Percentiles rank a stretch among this genome's conserved stretches.
Evolutionary conservation across 2,797 vertebrate genomes (phyloP).

Genomic region (Pelochelys cantorii): DNA sequence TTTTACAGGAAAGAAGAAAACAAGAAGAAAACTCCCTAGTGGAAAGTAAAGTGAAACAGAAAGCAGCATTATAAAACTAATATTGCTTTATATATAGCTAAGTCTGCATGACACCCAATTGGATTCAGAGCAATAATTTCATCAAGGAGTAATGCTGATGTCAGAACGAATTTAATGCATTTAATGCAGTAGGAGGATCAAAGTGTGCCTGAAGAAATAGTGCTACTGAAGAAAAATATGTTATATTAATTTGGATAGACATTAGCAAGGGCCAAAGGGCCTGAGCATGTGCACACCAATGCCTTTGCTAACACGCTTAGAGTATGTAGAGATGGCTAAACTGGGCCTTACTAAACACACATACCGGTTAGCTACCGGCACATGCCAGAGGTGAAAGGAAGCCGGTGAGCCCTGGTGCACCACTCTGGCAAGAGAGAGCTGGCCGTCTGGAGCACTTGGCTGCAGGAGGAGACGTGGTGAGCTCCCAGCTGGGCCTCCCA

Average conservation of each 20-base stretch:
- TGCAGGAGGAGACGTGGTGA: too few relatives aligned
- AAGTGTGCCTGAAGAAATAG: neutral
- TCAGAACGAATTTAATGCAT: conserved; percentile 57
- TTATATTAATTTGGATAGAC: conserved; percentile 31
- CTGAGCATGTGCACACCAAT: neutral
- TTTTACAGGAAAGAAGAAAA: conserved; percentile 6
- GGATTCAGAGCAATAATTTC: conserved; percentile 58
- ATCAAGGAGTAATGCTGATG: conserved; percentile 29
- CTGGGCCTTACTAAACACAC: neutral
- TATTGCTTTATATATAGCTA: conserved; percentile 9
- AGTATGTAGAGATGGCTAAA: neutral
- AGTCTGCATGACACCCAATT: conserved; percentile 17
- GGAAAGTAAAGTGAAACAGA: conserved; percentile 41
- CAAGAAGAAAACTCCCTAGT: neutral
- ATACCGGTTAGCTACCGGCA: neutral
- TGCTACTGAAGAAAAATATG: conserved; percentile 27
- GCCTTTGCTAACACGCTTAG: neutral
- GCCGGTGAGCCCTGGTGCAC: too few relatives aligned
- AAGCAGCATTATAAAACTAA: conserved; percentile 28
- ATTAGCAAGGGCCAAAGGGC: neutral
- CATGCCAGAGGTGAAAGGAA: too few relatives aligned
- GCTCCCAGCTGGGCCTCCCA: too few relatives aligned
- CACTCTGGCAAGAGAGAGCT: too few relatives aligned
- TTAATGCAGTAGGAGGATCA: conserved; percentile 27
- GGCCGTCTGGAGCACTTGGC: too few relatives aligned